A percentile compares a stretch with the other conserved stretches of the same genome.
These are phyloP conservation scores for Rhynchomys soricoides DNA, from an alignment of 2,113 vertebrate species.

Conservation along the genomic window DNA sequence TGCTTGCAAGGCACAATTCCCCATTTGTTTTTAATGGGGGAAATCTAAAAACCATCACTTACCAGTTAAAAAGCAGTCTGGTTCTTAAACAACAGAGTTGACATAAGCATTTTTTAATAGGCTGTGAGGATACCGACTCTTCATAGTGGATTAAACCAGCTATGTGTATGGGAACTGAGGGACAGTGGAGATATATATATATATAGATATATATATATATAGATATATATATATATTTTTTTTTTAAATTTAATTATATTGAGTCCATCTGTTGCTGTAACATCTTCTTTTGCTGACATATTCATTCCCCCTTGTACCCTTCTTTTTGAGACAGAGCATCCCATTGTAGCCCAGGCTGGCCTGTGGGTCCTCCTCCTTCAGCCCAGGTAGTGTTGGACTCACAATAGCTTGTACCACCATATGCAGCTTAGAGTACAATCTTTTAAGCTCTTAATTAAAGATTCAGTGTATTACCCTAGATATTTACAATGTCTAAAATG, in stretches of 20 bases:
- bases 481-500: background rate
- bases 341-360: background rate
- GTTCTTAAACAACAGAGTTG: conserved; percentile 36
- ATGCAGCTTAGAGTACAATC: background rate
- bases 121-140: background rate
- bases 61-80: background rate
- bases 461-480: background rate
- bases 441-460: conserved; percentile 33
- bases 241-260: background rate
- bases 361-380: background rate
- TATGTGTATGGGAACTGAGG: background rate
- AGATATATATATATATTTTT: too few species aligned
- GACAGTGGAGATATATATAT: background rate
- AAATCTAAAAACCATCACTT: background rate
- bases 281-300: conserved; percentile 5
- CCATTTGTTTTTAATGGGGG: conserved; percentile 2
- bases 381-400: background rate
- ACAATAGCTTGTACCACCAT: background rate
- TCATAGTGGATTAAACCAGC: background rate
- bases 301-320: background rate
- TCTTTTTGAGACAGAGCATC: background rate
- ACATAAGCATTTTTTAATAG: background rate
- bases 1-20: background rate
- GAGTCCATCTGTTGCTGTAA: background rate
- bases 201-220: too few species aligned